Conservation (phyloP, 2,888 invertebrate genomes). For the Teleogryllus oceanicus region DNA sequence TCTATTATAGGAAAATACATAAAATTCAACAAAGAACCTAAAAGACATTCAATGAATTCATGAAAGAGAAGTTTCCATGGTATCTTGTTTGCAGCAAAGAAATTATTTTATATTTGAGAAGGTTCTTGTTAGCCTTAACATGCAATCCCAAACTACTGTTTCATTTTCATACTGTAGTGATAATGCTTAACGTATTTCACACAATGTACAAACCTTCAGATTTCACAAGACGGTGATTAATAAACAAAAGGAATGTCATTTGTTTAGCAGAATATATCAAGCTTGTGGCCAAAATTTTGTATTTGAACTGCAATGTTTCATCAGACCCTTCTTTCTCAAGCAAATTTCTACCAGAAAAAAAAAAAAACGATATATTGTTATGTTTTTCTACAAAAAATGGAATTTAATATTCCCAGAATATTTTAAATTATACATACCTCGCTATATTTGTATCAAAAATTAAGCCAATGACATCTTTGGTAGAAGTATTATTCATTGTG, state of each 20-base stretch:
- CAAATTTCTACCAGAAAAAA: constrained; percentile 62
- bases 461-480: constrained; percentile 74
- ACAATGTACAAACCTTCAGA: constrained; percentile 57
- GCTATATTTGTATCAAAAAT: constrained; percentile 79
- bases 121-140: too few relatives aligned
- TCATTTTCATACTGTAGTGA: too few relatives aligned
- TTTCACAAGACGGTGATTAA: constrained; percentile 91
- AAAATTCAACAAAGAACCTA: too few relatives aligned
- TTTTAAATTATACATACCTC: constrained; percentile 43
- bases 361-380: constrained; percentile 25
- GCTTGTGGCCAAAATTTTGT: constrained; percentile 76
- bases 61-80: too few relatives aligned
- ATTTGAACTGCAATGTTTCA: constrained; percentile 61
- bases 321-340: constrained; percentile 69
- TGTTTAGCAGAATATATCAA: constrained; percentile 87
- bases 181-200: too few relatives aligned
- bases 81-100: too few relatives aligned
- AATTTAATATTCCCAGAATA: not conserved
- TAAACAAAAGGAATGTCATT: constrained; percentile 80
- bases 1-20: too few relatives aligned
- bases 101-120: too few relatives aligned
- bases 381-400: not conserved
- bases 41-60: too few relatives aligned
- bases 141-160: too few relatives aligned
- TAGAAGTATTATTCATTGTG: constrained; percentile 70